Base-by-base conservation (phyloP, 2,888 invertebrate genomes). In the Linnaemya vulpina region DNA sequence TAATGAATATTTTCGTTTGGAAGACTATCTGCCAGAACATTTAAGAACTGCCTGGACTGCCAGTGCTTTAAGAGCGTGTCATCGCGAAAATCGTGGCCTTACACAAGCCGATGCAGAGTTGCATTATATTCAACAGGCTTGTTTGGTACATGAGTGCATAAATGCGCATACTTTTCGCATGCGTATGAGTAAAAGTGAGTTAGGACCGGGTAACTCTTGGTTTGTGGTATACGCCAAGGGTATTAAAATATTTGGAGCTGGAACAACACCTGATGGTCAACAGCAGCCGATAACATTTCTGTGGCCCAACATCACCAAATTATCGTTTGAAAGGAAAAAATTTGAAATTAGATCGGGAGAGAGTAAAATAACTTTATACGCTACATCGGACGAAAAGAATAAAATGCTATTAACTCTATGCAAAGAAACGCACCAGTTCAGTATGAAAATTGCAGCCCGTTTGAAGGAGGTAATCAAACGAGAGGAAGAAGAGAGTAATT, bases 271-370 rank as follows among this genome's bases (percentile, higher is more conserved):
- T 87, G 68, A 80, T 62, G 70, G 60, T 10, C 86, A 85, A 63
- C 92, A 93, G 51, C 94, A 96, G 80, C 94, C 96, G 76, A 96
- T 96, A 40, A 96, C 96, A 87, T 98, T 98, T 91, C 95, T 97
- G 80, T 99, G 99, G 99, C 97, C 97, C 89, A 97, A 97, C 89
- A 99, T 99, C 87, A 97, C 97, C 87, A 98, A 98, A 93, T 93
- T 99, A 20, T 97, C 97, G 92, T 99, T 98, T 92, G 98, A 99
- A 94, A 95, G 98, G 90, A 98, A 98, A 93, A 99, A 98, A 93
- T 98, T 99, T 93, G 98, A 98, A 93, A 98, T 99, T 89, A 95
- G 97, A 86, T 97, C 97, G 11, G 96, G 97, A 79, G 97, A 97
- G 90, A 96, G 96, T 89, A 96, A 96, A 91, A 95, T 97, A 87